These are phyloP conservation scores for Galeopsomyia nigrocyanea DNA, from an alignment of 2,888 invertebrate genomes.

Conservation along the genomic window DNA sequence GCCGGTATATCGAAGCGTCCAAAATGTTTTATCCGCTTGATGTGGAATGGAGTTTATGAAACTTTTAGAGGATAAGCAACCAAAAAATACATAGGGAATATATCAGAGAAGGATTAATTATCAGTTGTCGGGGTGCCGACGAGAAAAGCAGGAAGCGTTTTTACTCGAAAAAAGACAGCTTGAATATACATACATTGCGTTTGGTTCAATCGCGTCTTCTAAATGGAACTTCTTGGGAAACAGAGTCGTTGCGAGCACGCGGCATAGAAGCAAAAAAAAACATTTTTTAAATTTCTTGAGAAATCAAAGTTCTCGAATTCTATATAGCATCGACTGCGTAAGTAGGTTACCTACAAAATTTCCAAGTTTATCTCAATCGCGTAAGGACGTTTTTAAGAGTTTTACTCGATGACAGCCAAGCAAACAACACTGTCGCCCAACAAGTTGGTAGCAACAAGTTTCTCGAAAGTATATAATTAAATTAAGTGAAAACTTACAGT, in stretches of 20 bases:
- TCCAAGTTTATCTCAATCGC: neutral
- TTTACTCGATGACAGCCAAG: constrained; percentile 6
- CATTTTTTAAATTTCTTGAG: too few relatives aligned
- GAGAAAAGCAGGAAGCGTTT: neutral
- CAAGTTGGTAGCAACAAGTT: constrained; percentile 12
- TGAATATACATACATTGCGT: neutral
- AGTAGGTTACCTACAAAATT: constrained; percentile 6
- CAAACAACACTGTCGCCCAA: constrained; percentile 20
- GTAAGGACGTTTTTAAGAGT: constrained; percentile 9
- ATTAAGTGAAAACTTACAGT: constrained; percentile 25
- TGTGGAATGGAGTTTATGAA: constrained; percentile 3
- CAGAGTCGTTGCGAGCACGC: constrained; percentile 21
- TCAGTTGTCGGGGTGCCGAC: constrained; percentile 9
- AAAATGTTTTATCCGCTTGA: constrained; percentile 16
- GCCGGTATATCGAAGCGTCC: constrained; percentile 18
- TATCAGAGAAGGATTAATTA: neutral
- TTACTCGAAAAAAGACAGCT: constrained; percentile 5
- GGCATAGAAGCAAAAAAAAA: too few relatives aligned
- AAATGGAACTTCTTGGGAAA: constrained; percentile 35
- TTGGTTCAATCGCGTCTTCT: constrained; percentile 19
- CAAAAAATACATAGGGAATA: too few relatives aligned
- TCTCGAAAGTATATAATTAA: constrained; percentile 37
- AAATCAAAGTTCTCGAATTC: neutral
- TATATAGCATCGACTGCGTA: constrained; percentile 23
- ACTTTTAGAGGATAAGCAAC: neutral